Conservation (phyloP, 2,113 vertebrate species). For the Engystomops pustulosus region DNA sequence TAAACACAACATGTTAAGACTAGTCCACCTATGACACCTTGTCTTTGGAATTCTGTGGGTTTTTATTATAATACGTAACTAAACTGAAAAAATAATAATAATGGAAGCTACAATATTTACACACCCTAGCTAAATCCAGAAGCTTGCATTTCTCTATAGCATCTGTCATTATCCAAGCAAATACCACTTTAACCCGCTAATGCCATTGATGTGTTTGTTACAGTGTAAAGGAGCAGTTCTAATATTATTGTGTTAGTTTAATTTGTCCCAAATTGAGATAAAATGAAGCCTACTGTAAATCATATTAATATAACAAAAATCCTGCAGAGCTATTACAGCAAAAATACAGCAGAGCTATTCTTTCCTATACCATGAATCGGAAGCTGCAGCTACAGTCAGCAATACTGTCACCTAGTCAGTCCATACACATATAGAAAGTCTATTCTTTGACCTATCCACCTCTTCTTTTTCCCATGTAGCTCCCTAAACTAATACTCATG, state of each 20-base stretch:
- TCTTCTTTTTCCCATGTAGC: no score
- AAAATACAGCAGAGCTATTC: no score
- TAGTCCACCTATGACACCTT: slow-evolving; percentile 77
- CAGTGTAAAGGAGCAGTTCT: not conserved
- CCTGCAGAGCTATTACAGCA: no score
- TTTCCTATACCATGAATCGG: no score
- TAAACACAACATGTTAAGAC: slow-evolving; percentile 78
- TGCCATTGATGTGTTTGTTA: not conserved
- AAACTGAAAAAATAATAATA: slow-evolving; percentile 60
- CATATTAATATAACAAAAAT: no score
- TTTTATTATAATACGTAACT: slow-evolving; percentile 69
- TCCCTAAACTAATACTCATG: no score
- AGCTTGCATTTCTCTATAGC: slow-evolving; percentile 61
- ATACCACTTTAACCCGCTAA: not conserved
- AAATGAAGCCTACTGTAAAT: no score
- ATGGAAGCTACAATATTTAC: slow-evolving; percentile 69
- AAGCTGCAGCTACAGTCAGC: no score
- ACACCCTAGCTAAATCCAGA: slow-evolving; percentile 60
- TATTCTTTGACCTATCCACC: no score
- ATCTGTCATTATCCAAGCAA: slow-evolving; percentile 35
- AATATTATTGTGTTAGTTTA: not conserved
- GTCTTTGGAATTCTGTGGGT: slow-evolving; percentile 82
- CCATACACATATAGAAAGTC: no score
- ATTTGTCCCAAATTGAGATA: not conserved
- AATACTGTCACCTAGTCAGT: no score